Evolutionary conservation across 2,797 vertebrate species (phyloP).

Genomic region (Heteromormyrus szaboi): DNA sequence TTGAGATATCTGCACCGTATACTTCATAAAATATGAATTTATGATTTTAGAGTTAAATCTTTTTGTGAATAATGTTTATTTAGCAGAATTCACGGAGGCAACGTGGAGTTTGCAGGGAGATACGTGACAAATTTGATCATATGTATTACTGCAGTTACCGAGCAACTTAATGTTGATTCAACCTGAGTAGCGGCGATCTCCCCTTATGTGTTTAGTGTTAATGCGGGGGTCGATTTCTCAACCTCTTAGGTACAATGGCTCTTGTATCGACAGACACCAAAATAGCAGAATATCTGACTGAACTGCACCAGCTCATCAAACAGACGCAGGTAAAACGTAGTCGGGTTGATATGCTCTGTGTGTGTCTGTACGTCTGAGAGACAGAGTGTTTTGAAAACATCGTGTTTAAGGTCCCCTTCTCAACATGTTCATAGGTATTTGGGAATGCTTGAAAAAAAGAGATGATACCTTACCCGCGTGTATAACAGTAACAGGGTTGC

Average conservation of each 20-base stretch:
- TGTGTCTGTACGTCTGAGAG: neutral
- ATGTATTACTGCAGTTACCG: neutral
- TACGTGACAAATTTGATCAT: neutral
- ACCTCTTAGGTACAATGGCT: conserved; percentile 49
- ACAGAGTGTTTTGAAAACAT: neutral
- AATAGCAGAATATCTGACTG: conserved; percentile 78
- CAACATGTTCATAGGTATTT: neutral
- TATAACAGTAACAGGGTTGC: neutral
- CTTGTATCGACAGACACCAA: conserved; percentile 81
- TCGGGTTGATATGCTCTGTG: neutral
- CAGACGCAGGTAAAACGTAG: conserved; percentile 72
- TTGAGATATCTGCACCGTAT: neutral
- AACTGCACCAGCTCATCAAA: conserved; percentile 85
- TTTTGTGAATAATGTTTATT: neutral
- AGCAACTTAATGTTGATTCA: neutral
- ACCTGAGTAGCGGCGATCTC: neutral
- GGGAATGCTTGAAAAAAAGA: neutral
- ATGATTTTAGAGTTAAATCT: neutral
- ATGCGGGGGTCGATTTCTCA: neutral
- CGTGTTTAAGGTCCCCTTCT: neutral
- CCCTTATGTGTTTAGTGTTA: neutral
- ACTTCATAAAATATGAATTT: neutral
- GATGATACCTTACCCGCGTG: neutral
- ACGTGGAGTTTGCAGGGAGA: neutral
- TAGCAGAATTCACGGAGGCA: neutral